These are phyloP conservation scores for Pseudococcus viburni DNA, from an alignment of 2,888 invertebrate species.

Conservation along the genomic window DNA sequence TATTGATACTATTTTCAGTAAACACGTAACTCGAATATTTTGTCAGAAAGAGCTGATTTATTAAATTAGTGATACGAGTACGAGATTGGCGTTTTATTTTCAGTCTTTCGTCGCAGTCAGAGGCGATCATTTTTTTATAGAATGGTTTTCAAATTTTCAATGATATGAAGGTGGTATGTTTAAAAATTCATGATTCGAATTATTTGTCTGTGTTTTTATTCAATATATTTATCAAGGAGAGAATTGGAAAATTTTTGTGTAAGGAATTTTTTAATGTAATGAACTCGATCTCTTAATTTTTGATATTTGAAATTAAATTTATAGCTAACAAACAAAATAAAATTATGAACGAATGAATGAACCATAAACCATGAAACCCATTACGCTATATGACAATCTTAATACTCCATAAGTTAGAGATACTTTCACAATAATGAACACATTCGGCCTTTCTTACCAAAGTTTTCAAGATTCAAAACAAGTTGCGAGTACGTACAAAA, in stretches of 20 bases:
- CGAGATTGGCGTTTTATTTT: background rate
- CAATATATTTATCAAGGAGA: too few species aligned
- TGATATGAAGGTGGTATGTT: background rate
- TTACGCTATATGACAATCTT: background rate
- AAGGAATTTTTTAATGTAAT: too few species aligned
- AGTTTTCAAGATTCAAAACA: background rate
- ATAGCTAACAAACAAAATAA: background rate
- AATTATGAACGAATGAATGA: background rate
- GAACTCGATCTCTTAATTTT: too few species aligned
- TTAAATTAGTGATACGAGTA: background rate
- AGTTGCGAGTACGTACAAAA: background rate
- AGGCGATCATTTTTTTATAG: background rate
- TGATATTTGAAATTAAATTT: too few species aligned
- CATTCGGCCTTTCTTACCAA: background rate
- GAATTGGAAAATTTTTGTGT: too few species aligned
- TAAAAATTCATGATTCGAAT: too few species aligned
- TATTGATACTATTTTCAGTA: background rate
- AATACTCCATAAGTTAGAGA: background rate
- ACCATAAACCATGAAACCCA: background rate
- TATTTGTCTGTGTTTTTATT: too few species aligned
- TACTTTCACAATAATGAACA: background rate
- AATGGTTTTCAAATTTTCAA: background rate
- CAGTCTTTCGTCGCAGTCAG: background rate
- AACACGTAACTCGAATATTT: background rate
- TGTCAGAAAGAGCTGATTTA: background rate